A percentile compares a stretch with the other conserved stretches of the same genome.
Conservation (phyloP, 2,888 invertebrate species). For the Notodonta ziczac region DNA sequence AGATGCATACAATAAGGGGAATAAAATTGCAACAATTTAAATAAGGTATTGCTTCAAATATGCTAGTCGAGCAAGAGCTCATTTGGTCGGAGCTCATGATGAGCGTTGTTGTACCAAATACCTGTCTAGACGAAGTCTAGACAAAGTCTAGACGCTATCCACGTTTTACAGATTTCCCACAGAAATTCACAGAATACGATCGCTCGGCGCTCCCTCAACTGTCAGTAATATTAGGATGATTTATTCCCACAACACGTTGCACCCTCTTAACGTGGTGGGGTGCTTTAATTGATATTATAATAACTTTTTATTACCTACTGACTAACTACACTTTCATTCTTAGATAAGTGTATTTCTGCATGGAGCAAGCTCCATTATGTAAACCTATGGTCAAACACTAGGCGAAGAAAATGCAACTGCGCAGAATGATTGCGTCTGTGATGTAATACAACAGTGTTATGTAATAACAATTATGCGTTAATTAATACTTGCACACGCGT, state of each 20-base stretch:
- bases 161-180: constrained; percentile 64
- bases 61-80: constrained; percentile 52
- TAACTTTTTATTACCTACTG: background rate
- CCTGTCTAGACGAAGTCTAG: constrained; percentile 83
- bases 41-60: constrained; percentile 36
- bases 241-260: constrained; percentile 20
- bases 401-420: constrained; percentile 27
- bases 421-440: constrained; percentile 29
- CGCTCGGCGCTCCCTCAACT: constrained; percentile 30
- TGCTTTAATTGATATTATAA: constrained; percentile 9
- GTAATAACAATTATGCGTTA: constrained; percentile 40
- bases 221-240: constrained; percentile 37
- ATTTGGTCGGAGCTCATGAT: constrained; percentile 69
- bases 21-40: constrained; percentile 21
- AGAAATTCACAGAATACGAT: constrained; percentile 26
- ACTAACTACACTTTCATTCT: background rate
- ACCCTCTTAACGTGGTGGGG: background rate
- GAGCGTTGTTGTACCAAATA: constrained; percentile 73
- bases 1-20: constrained; percentile 13
- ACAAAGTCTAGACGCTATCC: constrained; percentile 78
- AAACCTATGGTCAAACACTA: constrained; percentile 26
- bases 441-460: constrained; percentile 30
- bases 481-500: constrained; percentile 18
- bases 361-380: constrained; percentile 25
- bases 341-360: background rate